These are phyloP conservation scores for Didymodactylos carnosus DNA, from an alignment of 2,888 invertebrate species.

Conservation along the genomic window DNA sequence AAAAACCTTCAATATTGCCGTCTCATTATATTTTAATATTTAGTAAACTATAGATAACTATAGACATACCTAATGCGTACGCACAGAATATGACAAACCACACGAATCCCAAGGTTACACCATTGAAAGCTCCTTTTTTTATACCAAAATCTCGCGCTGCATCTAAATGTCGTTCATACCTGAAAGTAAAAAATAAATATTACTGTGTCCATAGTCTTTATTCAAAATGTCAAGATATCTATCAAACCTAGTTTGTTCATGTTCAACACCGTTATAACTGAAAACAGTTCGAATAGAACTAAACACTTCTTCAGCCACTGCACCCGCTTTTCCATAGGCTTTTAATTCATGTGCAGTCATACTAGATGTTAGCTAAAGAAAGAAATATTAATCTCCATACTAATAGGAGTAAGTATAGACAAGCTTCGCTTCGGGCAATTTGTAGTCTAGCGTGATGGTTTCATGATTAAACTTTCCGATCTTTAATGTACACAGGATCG, in stretches of 20 bases:
- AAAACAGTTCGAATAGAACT: constrained; percentile 8
- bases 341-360: constrained; percentile 6
- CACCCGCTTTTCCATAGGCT: constrained; percentile 8
- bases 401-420: too few relatives aligned
- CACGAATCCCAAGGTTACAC: not conserved
- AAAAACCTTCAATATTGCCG: too few relatives aligned
- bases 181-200: too few relatives aligned
- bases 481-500: too few relatives aligned
- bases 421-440: too few relatives aligned
- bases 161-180: not conserved
- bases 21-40: too few relatives aligned
- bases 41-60: not conserved
- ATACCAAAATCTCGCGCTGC: not conserved
- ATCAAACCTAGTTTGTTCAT: not conserved
- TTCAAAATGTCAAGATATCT: too few relatives aligned
- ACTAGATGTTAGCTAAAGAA: not conserved
- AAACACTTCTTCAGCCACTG: constrained; percentile 13
- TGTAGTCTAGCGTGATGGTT: too few relatives aligned
- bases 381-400: too few relatives aligned
- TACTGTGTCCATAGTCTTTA: too few relatives aligned
- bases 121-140: not conserved
- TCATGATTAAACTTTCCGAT: too few relatives aligned
- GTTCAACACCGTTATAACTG: constrained; percentile 5
- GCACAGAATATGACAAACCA: constrained; percentile 15
- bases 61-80: constrained; percentile 27